Conservation (phyloP, 1,140 invertebrate species). For the Antheraea mylitta region DNA sequence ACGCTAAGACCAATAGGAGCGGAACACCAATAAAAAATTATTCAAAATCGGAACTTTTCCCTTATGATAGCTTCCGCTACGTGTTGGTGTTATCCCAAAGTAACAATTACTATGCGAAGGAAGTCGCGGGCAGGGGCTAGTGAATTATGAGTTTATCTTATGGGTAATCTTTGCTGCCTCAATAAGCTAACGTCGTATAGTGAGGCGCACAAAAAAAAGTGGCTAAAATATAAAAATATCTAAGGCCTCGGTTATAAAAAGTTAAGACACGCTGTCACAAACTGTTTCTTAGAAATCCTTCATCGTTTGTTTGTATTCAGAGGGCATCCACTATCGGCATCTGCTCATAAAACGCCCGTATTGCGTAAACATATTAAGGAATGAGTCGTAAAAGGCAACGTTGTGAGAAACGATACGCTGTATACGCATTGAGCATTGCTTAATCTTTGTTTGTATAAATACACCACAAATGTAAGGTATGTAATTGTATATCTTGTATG, state of each 20-base stretch:
- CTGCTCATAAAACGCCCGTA: slow-evolving; percentile 29
- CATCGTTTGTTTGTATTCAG: slow-evolving; percentile 17
- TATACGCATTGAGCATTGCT: neutral
- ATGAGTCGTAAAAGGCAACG: slow-evolving; percentile 28
- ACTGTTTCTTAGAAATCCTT: slow-evolving; percentile 4
- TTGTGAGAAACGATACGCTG: slow-evolving; percentile 9
- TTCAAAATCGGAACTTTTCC: no score
- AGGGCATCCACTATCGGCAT: slow-evolving; percentile 29
- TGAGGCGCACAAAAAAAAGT: no score
- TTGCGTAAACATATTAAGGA: slow-evolving; percentile 33
- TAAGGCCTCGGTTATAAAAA: neutral
- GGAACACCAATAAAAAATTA: no score
- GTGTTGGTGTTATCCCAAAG: no score
- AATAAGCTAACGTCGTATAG: no score
- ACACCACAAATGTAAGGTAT: neutral
- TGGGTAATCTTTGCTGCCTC: no score
- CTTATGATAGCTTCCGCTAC: no score
- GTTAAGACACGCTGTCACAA: neutral
- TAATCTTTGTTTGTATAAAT: neutral
- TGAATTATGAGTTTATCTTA: no score
- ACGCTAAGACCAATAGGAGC: no score
- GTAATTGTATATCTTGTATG: no score
- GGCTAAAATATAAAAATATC: neutral
- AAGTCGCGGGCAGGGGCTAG: no score
- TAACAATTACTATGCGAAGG: no score